These are phyloP conservation scores for Drosophila robusta DNA, from an alignment of 2,888 invertebrate genomes.

Conservation along the genomic window DNA sequence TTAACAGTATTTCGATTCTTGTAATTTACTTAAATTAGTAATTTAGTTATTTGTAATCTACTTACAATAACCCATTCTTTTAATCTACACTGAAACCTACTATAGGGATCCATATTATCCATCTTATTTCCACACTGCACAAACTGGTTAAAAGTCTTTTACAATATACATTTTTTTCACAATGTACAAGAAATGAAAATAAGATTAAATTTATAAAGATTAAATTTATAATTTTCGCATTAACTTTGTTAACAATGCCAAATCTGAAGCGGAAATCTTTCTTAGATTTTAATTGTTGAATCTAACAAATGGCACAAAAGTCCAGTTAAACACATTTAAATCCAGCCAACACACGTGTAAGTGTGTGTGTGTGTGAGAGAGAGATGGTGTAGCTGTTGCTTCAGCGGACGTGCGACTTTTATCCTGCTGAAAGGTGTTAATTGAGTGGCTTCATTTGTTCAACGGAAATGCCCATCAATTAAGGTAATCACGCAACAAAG, in stretches of 20 bases:
- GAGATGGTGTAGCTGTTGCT: conserved; percentile 37
- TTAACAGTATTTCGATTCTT: too few species aligned
- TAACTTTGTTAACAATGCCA: not conserved
- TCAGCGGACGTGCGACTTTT: conserved; percentile 67
- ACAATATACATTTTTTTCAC: too few species aligned
- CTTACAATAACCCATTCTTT: too few species aligned
- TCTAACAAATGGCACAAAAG: conserved; percentile 21
- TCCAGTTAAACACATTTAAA: conserved; percentile 29
- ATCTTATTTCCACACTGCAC: too few species aligned
- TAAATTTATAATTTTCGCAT: not conserved
- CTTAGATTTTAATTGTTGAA: conserved; percentile 17
- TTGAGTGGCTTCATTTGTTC: conserved; percentile 81
- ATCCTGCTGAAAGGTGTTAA: conserved; percentile 78
- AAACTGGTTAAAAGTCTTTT: too few species aligned
- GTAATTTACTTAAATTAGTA: too few species aligned
- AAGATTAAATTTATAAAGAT: too few species aligned
- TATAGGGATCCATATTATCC: too few species aligned
- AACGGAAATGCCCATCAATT: conserved; percentile 80
- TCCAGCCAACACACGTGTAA: conserved; percentile 4
- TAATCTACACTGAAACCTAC: too few species aligned
- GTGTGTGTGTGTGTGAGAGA: conserved; percentile 16
- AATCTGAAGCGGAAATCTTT: not conserved
- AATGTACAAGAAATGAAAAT: too few species aligned
- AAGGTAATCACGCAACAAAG: conserved; percentile 81
- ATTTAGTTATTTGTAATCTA: too few species aligned